Base-by-base conservation (phyloP, 2,113 vertebrate species). In the Desmodus rotundus region DNA sequence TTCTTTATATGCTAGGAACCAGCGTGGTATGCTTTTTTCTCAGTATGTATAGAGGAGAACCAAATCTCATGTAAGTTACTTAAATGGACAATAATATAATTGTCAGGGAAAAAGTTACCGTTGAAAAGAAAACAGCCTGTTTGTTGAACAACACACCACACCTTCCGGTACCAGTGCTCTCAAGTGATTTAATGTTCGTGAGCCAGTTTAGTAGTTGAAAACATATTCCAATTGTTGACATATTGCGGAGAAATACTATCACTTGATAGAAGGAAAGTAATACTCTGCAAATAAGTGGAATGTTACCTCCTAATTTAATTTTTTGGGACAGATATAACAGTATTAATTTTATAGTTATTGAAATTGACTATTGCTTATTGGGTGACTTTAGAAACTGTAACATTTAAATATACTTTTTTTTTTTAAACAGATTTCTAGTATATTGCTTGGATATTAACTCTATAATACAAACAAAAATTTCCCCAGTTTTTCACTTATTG, bases 311-410 rank as follows among this genome's bases (percentile, higher is more conserved):
- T 41, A 92, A 47, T 15, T 43, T 54, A 52, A 54, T 77, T n/a
- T 78, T 80, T 80, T 82, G 54, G 54, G 81, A 50, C 61, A 74
- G 9, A 26, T 70, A 11, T 52, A 88, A 78, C 22, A 50, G 10
- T 58, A 93, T 16, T 61, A 68, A 56, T 65, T 47, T 87, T 98
- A 98, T 94, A 98, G 63, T 98, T 98, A 65, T 97, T 86, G 63
- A 7, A 86, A 83, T 47, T 81, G 54, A 89, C 98, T n/a, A 38
- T 58, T 81, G 24, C 38, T 54, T 99, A 98, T 98, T 98, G 95
- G 98, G 97, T 97, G 99, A 98, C 90, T 96, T 96, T 97, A 95
- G 78, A 99, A 98, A 99, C 99, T 98, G 12, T 61, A 95, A 81
- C 96, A 97, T 90, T 67, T 12, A 19, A 43, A 89, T 36, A 47